Percentiles rank a stretch among this genome's conserved stretches.
Evolutionary conservation across 2,113 vertebrate species (phyloP).

Genomic region (Peromyscus californicus): DNA sequence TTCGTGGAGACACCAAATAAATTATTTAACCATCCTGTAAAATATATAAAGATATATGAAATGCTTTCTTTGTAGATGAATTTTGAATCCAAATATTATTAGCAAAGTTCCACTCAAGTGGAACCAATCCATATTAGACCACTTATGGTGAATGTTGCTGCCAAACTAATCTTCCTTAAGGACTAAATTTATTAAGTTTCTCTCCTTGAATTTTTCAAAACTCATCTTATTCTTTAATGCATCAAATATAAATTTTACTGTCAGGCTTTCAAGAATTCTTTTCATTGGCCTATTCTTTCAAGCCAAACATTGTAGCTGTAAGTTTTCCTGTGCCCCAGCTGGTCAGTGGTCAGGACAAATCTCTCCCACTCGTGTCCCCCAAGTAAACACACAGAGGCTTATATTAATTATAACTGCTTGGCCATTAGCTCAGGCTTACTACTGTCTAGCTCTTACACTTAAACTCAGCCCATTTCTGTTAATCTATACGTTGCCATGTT

Average conservation of each 20-base stretch:
- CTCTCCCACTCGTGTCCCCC: no score
- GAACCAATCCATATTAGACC: constrained; percentile 68
- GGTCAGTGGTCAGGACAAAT: no score
- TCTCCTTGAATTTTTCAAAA: constrained; percentile 71
- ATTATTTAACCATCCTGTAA: constrained; percentile 68
- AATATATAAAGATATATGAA: constrained; percentile 70
- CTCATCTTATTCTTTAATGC: constrained; percentile 38
- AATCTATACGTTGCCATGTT: no score
- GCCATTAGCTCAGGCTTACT: no score
- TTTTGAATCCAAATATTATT: constrained; percentile 75
- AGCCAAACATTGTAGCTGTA: neutral
- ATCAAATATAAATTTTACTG: constrained; percentile 68
- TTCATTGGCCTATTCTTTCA: neutral
- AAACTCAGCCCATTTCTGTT: no score
- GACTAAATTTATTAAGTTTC: constrained; percentile 66
- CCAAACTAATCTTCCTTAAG: constrained; percentile 73
- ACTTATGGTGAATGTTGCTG: constrained; percentile 63
- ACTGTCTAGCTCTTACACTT: no score
- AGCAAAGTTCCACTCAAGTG: constrained; percentile 67
- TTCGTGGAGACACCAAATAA: constrained; percentile 55
- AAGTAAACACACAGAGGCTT: no score
- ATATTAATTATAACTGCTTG: no score
- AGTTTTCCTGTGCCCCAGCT: no score
- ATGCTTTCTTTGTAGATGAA: constrained; percentile 62
- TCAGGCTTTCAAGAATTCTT: constrained; percentile 49